A percentile compares a stretch with the other conserved stretches of the same genome.
Conservation (phyloP, 2,113 vertebrate species). For the Notothenia coriiceps region DNA sequence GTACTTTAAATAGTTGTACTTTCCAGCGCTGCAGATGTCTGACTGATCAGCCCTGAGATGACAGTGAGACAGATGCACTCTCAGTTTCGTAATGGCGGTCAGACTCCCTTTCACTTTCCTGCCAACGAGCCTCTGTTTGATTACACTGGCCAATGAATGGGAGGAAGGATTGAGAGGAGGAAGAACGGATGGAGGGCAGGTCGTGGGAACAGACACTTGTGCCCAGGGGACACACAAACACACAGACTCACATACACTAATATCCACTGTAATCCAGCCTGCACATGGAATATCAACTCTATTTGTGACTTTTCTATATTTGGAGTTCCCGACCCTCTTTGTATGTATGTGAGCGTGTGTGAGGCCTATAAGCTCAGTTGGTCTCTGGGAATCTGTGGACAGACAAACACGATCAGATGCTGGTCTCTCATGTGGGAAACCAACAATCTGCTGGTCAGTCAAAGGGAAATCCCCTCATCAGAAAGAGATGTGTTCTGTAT, state of each 20-base stretch:
- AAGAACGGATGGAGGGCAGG: slow-evolving; percentile 71
- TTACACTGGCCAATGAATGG: slow-evolving; percentile 58
- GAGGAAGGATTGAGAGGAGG: slow-evolving; percentile 54
- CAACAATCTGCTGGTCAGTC: slow-evolving; percentile 47
- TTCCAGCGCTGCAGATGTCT: neutral
- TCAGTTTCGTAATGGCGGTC: slow-evolving; percentile 2
- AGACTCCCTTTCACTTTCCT: slow-evolving; percentile 22
- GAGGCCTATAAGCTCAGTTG: slow-evolving; percentile 36
- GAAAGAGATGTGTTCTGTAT: neutral
- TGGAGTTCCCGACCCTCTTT: slow-evolving; percentile 62
- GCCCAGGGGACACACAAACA: slow-evolving; percentile 67
- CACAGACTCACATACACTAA: slow-evolving; percentile 55
- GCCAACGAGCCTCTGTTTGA: slow-evolving; percentile 61
- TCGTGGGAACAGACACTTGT: slow-evolving; percentile 79
- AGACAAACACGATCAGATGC: slow-evolving; percentile 49
- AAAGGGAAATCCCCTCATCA: slow-evolving; percentile 52
- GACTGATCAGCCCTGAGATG: neutral
- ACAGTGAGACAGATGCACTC: slow-evolving; percentile 37
- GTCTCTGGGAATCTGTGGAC: slow-evolving; percentile 73
- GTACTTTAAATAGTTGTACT: neutral
- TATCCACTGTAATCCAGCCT: slow-evolving; percentile 60
- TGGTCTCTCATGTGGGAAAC: slow-evolving; percentile 64
- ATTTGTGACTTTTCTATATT: slow-evolving; percentile 74
- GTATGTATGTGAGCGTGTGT: slow-evolving; percentile 41
- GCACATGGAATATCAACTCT: slow-evolving; percentile 65